A percentile compares a stretch with the other conserved stretches of the same genome.
These are phyloP conservation scores for Sinhomidia bicolor DNA, from an alignment of 2,888 invertebrate genomes.

Conservation along the genomic window DNA sequence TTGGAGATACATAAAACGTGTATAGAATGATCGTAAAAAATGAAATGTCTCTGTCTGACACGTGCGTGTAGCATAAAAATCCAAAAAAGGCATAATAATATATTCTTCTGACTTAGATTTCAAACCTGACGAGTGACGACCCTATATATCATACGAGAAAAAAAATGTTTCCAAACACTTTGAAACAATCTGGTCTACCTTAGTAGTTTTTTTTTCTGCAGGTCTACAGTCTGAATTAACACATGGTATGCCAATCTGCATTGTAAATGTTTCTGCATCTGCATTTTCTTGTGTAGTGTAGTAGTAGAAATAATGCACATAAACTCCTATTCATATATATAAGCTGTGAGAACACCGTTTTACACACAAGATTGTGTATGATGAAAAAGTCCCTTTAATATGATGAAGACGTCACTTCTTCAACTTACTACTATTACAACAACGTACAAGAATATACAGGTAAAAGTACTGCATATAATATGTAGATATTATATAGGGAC, in stretches of 20 bases:
- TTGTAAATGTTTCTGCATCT: conserved; percentile 23
- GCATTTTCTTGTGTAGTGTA: too few relatives aligned
- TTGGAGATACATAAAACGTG: not conserved
- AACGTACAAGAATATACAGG: conserved; percentile 54
- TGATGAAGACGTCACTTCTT: too few relatives aligned
- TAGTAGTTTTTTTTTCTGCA: not conserved
- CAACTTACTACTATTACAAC: not conserved
- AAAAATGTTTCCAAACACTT: too few relatives aligned
- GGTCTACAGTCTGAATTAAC: conserved; percentile 3
- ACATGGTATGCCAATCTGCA: not conserved
- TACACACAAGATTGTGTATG: not conserved
- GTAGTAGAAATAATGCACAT: not conserved
- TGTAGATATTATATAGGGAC: not conserved
- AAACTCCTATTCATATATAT: not conserved
- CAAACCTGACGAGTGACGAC: not conserved
- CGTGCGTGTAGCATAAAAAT: not conserved
- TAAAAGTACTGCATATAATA: conserved; percentile 49
- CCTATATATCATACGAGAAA: too few relatives aligned
- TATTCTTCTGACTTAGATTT: conserved; percentile 10
- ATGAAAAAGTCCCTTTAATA: not conserved
- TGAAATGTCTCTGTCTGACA: not conserved
- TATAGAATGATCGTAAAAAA: not conserved
- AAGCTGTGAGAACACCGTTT: not conserved
- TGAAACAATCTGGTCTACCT: too few relatives aligned
- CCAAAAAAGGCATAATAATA: not conserved